phyloP scores from a whole-genome alignment of 1,140 invertebrate species.

The Plectus sambesii region DNA sequence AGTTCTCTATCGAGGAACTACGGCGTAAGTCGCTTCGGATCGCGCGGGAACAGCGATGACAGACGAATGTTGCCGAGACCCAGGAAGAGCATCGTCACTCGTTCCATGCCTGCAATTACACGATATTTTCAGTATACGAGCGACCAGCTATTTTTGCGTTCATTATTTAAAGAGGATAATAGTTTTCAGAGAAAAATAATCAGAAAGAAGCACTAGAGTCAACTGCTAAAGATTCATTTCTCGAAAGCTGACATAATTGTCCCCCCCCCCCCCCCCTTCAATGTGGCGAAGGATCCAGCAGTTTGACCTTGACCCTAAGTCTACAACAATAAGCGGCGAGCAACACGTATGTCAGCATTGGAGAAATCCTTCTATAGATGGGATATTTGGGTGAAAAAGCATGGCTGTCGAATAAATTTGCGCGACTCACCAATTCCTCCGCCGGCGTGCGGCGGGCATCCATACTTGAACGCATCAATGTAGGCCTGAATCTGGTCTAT shows the following conservation, averaged over 20 bases:
- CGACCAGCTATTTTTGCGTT: too few relatives aligned
- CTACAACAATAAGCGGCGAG: too few relatives aligned
- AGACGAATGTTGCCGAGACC: conserved; percentile 94
- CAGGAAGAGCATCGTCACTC: conserved; percentile 94
- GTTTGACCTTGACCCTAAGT: too few relatives aligned
- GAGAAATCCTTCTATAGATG: background rate
- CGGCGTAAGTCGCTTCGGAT: conserved; percentile 88
- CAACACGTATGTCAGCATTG: conserved; percentile 2
- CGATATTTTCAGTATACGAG: background rate
- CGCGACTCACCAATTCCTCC: conserved; percentile 72
- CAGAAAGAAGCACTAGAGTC: background rate
- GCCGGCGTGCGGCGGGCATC: conserved; percentile 91
- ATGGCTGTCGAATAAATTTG: background rate
- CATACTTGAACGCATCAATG: conserved; percentile 90
- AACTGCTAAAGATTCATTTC: conserved; percentile 1
- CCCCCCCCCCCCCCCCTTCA: too few relatives aligned
- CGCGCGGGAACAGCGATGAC: conserved; percentile 93
- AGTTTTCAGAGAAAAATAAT: conserved; percentile 10
- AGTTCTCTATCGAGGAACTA: too few relatives aligned
- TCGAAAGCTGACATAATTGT: too few relatives aligned
- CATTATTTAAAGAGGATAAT: too few relatives aligned
- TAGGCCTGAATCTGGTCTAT: conserved; percentile 82
- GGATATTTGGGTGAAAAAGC: conserved; percentile 3
- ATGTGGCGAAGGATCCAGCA: too few relatives aligned
- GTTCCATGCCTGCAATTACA: conserved; percentile 59